These are phyloP conservation scores for Falco concolor DNA, from an alignment of 2,797 vertebrate species.

Conservation along the genomic window DNA sequence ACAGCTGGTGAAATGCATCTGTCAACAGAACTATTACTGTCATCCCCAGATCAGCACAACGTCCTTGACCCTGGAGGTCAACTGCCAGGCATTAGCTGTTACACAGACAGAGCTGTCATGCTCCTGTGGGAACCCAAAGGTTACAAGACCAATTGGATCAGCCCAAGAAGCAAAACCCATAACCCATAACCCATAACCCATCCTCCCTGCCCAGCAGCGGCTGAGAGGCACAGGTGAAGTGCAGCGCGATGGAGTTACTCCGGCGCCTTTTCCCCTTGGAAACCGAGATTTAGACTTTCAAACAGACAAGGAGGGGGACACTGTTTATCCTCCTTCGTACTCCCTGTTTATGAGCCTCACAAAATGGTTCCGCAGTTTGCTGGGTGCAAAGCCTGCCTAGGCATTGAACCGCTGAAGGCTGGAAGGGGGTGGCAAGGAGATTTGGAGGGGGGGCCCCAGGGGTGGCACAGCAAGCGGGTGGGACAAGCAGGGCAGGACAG, in stretches of 20 bases:
- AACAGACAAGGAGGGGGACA: not conserved
- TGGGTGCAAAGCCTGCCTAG: not conserved
- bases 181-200: not conserved
- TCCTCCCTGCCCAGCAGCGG: not conserved
- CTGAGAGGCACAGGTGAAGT: not conserved
- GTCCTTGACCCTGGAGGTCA: conserved; percentile 85
- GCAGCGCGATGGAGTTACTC: not conserved
- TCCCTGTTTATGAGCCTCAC: not conserved
- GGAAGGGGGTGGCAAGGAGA: not conserved
- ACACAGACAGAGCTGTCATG: conserved; percentile 19
- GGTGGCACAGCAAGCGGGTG: not conserved
- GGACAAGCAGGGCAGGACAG: not conserved
- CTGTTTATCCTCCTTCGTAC: not conserved
- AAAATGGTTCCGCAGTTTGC: not conserved
- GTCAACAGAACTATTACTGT: conserved; percentile 96
- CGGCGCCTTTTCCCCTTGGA: not conserved
- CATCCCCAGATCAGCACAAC: conserved; percentile 76
- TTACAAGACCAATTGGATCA: conserved; percentile 24
- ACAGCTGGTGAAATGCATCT: conserved; percentile 93
- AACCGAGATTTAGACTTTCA: not conserved
- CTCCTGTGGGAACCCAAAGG: conserved; percentile 11
- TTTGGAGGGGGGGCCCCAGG: not conserved
- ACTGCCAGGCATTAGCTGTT: conserved; percentile 60
- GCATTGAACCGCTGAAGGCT: not conserved
- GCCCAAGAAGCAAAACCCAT: not conserved